Percentiles rank a stretch among this genome's conserved stretches.
phyloP scores from a whole-genome alignment of 2,113 vertebrate species.

The Rhea pennata region DNA sequence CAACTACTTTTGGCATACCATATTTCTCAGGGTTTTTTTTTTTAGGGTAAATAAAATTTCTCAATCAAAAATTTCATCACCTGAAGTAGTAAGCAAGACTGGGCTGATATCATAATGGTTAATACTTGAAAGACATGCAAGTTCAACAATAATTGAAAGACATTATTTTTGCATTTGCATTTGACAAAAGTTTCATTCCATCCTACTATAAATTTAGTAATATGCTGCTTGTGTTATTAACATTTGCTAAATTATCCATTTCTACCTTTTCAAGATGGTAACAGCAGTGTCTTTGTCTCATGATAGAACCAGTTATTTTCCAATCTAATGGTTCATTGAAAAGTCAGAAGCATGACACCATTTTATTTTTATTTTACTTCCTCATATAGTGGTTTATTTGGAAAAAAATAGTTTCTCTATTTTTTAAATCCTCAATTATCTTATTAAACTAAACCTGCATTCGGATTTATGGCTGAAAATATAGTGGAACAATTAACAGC shows the following conservation, averaged over 20 bases:
- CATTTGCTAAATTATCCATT: constrained; percentile 75
- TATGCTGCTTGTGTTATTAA: constrained; percentile 60
- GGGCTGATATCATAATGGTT: constrained; percentile 30
- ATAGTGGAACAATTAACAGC: accelerated
- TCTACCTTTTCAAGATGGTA: constrained; percentile 74
- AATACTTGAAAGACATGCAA: constrained; percentile 35
- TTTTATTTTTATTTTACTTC: background rate
- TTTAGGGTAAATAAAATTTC: background rate
- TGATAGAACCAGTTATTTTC: constrained; percentile 74
- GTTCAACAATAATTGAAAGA: constrained; percentile 25
- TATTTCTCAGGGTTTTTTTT: background rate
- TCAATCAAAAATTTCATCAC: constrained; percentile 29
- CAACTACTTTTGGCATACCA: background rate
- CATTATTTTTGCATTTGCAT: constrained; percentile 45
- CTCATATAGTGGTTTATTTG: background rate
- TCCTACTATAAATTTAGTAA: constrained; percentile 48
- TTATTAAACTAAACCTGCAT: background rate
- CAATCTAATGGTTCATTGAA: constrained; percentile 66
- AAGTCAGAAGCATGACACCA: constrained; percentile 2
- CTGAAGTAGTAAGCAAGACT: constrained; percentile 49
- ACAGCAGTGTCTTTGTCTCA: constrained; percentile 44
- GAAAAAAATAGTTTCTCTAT: background rate
- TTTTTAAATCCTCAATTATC: background rate
- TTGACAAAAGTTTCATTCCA: constrained; percentile 70
- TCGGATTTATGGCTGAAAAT: background rate